Evolutionary conservation across 1,140 invertebrate genomes (phyloP), one percentile per base, ranked within the genome.

Genomic region (Ceratosolen solmsi): DNA sequence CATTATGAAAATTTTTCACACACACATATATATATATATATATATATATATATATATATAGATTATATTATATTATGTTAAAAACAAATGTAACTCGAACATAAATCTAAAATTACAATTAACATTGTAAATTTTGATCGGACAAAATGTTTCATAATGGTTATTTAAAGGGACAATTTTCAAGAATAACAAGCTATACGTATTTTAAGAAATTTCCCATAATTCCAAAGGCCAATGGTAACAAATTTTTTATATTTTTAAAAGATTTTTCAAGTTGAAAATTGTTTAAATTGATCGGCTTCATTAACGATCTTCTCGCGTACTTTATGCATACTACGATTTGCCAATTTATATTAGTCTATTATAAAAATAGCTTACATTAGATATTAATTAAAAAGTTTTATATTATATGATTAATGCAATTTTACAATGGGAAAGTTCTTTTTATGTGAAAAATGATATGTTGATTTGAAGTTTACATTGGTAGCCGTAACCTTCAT

Each of bases 71-170:
- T n/a, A n/a, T n/a, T n/a, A n/a, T n/a, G n/a, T n/a, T n/a, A n/a
- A n/a, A n/a, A n/a, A n/a, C n/a, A n/a, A n/a, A n/a, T n/a, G n/a
- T n/a, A n/a, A n/a, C n/a, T n/a, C n/a, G n/a, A n/a, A n/a, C n/a
- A n/a, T n/a, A n/a, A n/a, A n/a, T n/a, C n/a, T n/a, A n/a, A n/a
- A n/a, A n/a, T n/a, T n/a, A n/a, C n/a, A n/a, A n/a, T n/a, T 5
- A 36, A 25, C 30, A 58, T 1, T 63, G 25, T 71, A 84, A 63
- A n/a, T n/a, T n/a, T 82, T 58, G 80, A 80, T 71, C 79, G 77
- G 83, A 65, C 78, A 71, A 73, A 60, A 88, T 88, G 87, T 85
- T 88, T 70, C 86, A 84, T 79, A 86, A 81, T 74, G 80, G 85
- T 30, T 85, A 86, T 82, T 80, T 85, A 36, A 84, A 86, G 58